Base-by-base conservation (phyloP, 1,140 invertebrate species). In the Formica exsecta region DNA sequence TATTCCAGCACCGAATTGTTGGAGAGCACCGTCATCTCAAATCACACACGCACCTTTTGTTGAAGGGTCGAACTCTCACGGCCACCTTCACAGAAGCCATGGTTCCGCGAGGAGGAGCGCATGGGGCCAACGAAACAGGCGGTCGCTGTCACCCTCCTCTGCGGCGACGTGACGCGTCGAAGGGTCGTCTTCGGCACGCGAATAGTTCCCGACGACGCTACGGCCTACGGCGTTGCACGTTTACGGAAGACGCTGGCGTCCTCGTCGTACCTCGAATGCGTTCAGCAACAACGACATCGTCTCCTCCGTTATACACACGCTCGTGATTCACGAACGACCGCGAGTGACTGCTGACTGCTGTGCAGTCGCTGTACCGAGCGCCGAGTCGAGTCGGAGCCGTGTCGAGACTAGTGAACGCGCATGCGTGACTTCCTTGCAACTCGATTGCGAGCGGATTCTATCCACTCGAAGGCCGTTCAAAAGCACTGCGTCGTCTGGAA, bases 71-170 rank as follows among this genome's bases (percentile, higher is more conserved):
- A 92, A 97, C 97, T 93, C 97, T 96, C 87, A 98, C 97, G 90
- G 97, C 97, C 92, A 98, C 97, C 96, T 97, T 97, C 92, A 98
- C 97, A 88, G 97, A 97, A 93, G 97, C 97, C 97, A 97, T 98
- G 90, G 88, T 83, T 13, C 22, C 79, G 66, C 85, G 89, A 83
- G n/a, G 61, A 75, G 51, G 73, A 90, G 87, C 89, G 91, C 90
- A 92, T 93, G 66, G 85, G 91, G 89, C 87, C 66, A 36, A 57
- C 59, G 36, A 6, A 25, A 88, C 48, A 36, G 29, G 71, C 38
- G 38, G 44, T 48, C 38, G 36, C 41, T 44, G 48, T 66, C 77
- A 38, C 36, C 77, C 54, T 71, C 22, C 59, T 66, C 16, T 44
- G 38, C 22, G 29, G 44, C n/a, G 36, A 41, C 32, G 54, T 51